Base-by-base conservation (phyloP, 2,888 invertebrate species). In the Athalia rosae region DNA sequence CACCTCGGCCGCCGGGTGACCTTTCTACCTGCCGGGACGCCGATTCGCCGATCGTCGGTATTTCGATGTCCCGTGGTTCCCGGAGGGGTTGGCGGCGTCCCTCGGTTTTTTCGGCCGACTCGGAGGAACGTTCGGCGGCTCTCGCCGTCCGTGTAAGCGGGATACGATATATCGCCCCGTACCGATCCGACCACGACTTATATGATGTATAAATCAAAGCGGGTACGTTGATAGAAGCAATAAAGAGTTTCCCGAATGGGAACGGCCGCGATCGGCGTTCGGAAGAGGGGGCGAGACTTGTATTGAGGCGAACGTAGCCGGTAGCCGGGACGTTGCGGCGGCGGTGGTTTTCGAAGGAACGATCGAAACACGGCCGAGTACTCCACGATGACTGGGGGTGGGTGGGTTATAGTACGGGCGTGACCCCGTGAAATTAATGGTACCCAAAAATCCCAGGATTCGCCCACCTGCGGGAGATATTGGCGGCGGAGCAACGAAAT, bases 161-260 rank as follows among this genome's bases (percentile, higher is more conserved):
- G 45, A 6, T n/a, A 71, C 58, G 56, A 71, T 71, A 71, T 71
- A 71, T 71, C 71, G 71, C 71, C 58, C 58, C 56, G 41, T n/a
- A 61, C 77, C 77, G 77, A 76, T 77, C 80, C 77, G 79, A 82
- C 81, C 81, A 79, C 83, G 83, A 83, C 82, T 82, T 84, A 84
- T 80, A 80, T n/a, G 84, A 84, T 83, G 83, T 85, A 87, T 87
- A 86, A 87, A 87, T 87, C 87, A 86, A 85, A 80, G 83, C 78
- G 83, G 80, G 82, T 81, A 85, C 86, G 84, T 86, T 87, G 86
- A 87, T 87, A 86, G 85, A 87, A 86, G 85, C 86, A 87, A 87
- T 87, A 87, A 86, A 87, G 83, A 82, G 80, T 82, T 71, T 48
- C 78, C 77, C 74, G 84, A 83, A 84, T 80, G 84, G 82, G 81